Conservation (phyloP, 2,888 invertebrate species). For the Drosophila vallismaia region DNA sequence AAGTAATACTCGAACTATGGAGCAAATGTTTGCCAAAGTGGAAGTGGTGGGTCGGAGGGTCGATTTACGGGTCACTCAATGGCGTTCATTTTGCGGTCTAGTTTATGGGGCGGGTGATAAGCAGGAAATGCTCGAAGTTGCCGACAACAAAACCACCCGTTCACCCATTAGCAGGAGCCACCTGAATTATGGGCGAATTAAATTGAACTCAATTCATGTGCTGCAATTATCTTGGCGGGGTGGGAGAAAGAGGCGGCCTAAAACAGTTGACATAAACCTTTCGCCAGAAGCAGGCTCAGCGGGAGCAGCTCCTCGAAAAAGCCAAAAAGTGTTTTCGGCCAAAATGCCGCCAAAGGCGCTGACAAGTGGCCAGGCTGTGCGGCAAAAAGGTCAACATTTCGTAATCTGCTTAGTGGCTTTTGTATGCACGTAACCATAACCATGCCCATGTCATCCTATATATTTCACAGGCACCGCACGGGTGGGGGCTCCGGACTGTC, state of each 20-base stretch:
- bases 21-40: slow-evolving; percentile 30
- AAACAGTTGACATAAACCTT: slow-evolving; percentile 77
- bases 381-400: slow-evolving; percentile 75
- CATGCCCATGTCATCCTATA: slow-evolving; percentile 79
- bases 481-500: slow-evolving; percentile 59
- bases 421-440: slow-evolving; percentile 74
- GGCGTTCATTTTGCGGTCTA: slow-evolving; percentile 21
- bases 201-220: slow-evolving; percentile 48
- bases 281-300: slow-evolving; percentile 47
- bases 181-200: slow-evolving; percentile 71
- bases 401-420: slow-evolving; percentile 67
- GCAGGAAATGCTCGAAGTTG: slow-evolving; percentile 33
- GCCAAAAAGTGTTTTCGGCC: neutral
- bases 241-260: slow-evolving; percentile 11
- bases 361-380: slow-evolving; percentile 67
- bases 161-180: slow-evolving; percentile 38
- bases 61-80: slow-evolving; percentile 33
- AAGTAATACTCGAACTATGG: slow-evolving; percentile 22
- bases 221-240: slow-evolving; percentile 53
- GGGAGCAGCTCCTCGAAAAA: slow-evolving; percentile 9
- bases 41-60: slow-evolving; percentile 7
- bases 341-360: slow-evolving; percentile 67
- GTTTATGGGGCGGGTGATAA: slow-evolving; percentile 41
- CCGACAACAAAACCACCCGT: slow-evolving; percentile 28
- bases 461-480: slow-evolving; percentile 70